phyloP scores from a whole-genome alignment of 2,113 vertebrate species.

The Carettochelys insculpta region DNA sequence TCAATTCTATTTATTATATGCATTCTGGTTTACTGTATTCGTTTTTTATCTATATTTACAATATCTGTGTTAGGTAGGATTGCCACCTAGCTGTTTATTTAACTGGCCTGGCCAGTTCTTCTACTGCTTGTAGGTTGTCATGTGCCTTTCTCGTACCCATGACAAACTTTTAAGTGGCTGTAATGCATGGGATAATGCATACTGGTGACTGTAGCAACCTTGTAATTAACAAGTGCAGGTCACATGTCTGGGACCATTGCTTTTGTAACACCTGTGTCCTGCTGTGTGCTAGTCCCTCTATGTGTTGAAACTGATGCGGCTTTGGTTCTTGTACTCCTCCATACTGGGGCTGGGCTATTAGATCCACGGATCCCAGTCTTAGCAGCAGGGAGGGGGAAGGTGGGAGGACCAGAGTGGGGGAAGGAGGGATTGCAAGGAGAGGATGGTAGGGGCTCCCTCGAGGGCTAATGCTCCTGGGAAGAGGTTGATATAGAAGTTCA shows the following conservation, averaged over 20 bases:
- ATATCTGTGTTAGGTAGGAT: background rate
- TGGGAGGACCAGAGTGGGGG: background rate
- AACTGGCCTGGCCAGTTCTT: background rate
- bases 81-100: background rate
- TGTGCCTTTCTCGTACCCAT: background rate
- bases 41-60: background rate
- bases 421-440: background rate
- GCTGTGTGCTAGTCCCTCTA: background rate
- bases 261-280: background rate
- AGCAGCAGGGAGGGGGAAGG: background rate
- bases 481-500: background rate
- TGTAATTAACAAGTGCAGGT: background rate
- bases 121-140: background rate
- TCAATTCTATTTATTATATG: background rate
- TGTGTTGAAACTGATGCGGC: background rate
- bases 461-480: background rate
- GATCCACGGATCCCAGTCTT: background rate
- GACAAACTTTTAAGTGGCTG: background rate
- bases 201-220: background rate
- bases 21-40: background rate
- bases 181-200: background rate
- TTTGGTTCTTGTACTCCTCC: background rate
- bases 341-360: too few species aligned
- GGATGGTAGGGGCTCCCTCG: too few species aligned
- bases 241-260: background rate